Base-by-base conservation (phyloP, 37 sponge, comb jelly and placozoan genomes). In the Crambe crambe region DNA sequence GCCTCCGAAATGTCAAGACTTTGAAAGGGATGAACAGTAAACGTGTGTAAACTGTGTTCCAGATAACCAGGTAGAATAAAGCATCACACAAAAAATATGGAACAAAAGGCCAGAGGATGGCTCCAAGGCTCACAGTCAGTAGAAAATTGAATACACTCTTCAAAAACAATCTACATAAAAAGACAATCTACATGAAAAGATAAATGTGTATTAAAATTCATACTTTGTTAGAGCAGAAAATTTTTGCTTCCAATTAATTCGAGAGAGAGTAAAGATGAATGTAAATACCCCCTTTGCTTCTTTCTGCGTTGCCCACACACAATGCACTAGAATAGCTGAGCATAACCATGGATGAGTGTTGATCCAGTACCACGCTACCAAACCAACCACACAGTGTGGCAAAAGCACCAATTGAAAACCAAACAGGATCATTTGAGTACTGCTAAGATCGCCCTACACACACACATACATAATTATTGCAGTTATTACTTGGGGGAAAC, bases 21-120 rank as follows among this genome's bases (percentile, higher is more conserved):
- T 47, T 47, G 12, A 47, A 47, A 12, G 51, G 51, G 6, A 12
- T 47, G 51, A 47, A 15, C 51, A 47, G 12, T 12, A 47, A 12
- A 47, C 6, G 51, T 15, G 27, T 60, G 4, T 25, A 60, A 9
- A 60, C 61, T 25, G 61, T 60, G 20, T 83, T 74, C 84, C 76
- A 83, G 30, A 83, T 12, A 1, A 76, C 54, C 37, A 44, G 23
- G 42, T 68, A 75, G 31, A 83, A 83, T 26, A 83, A 29, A 20
- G 68, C 6, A 38, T 83, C 84, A 68, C 84, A 83, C 68, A 76
- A 2, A 59, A 83, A 83, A 68, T 75, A 75, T 12, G 84, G 84
- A 2, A 31, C 57, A 32, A 76, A 21, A 30, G 38, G 68, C 84
- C 84, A 83, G 21, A 83, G 25, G 25, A 75, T 20, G 15, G 38